Percentiles rank a stretch among this genome's conserved stretches.
phyloP scores from a whole-genome alignment of 1,140 invertebrate genomes.

The Drosophila orosa region DNA sequence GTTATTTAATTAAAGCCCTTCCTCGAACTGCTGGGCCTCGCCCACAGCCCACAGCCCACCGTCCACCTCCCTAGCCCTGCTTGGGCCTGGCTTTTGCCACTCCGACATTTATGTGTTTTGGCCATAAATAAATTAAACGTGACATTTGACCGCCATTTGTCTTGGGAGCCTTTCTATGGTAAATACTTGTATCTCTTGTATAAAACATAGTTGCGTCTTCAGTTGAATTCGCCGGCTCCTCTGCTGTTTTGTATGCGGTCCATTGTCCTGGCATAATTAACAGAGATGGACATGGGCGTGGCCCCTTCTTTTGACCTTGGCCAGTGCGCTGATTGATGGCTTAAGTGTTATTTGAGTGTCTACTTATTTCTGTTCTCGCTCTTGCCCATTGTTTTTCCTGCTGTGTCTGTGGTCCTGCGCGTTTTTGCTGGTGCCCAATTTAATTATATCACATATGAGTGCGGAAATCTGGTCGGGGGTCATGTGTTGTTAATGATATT shows the following conservation, averaged over 20 bases:
- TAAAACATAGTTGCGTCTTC: constrained; percentile 64
- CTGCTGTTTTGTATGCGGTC: constrained; percentile 61
- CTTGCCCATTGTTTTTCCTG: constrained; percentile 33
- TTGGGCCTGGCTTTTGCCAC: constrained; percentile 1
- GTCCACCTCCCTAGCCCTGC: not conserved
- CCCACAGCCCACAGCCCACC: constrained; percentile 5
- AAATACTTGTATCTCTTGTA: constrained; percentile 71
- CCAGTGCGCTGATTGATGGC: constrained; percentile 74
- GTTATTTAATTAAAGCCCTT: constrained; percentile 75
- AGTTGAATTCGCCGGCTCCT: constrained; percentile 19
- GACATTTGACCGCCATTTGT: constrained; percentile 81
- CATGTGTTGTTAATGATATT: constrained; percentile 74
- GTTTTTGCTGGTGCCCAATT: constrained; percentile 50
- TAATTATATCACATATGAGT: constrained; percentile 66
- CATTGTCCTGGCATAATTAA: constrained; percentile 72
- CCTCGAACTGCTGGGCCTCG: constrained; percentile 6
- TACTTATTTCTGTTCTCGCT: constrained; percentile 50
- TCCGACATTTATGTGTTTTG: constrained; percentile 21
- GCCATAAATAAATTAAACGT: constrained; percentile 81
- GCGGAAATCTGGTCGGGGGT: constrained; percentile 22
- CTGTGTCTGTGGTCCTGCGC: constrained; percentile 14
- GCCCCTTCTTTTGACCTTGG: constrained; percentile 59
- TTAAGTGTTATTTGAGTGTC: constrained; percentile 80
- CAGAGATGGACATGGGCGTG: constrained; percentile 48
- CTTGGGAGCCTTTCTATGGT: constrained; percentile 59